These are phyloP conservation scores for Drosophila subobscura DNA, from an alignment of 1,140 invertebrate species.

Conservation along the genomic window DNA sequence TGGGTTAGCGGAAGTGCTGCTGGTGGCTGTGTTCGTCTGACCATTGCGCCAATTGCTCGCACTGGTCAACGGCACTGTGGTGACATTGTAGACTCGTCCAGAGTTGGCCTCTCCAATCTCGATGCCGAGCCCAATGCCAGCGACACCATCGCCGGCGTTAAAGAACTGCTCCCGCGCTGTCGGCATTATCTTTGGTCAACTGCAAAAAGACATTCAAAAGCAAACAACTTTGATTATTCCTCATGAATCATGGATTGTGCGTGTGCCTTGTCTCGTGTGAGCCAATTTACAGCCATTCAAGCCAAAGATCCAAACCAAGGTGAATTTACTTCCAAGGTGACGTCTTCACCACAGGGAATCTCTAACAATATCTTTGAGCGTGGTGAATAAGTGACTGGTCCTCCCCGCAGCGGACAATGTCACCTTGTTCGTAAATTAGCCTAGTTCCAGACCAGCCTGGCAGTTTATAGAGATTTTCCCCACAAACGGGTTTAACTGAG, in stretches of 20 bases:
- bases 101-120: constrained; percentile 52
- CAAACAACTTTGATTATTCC: background rate
- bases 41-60: constrained; percentile 48
- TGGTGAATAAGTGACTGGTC: background rate
- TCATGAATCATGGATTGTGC: constrained; percentile 20
- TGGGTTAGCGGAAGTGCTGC: background rate
- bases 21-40: constrained; percentile 24
- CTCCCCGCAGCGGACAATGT: no score
- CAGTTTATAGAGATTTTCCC: background rate
- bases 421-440: constrained; percentile 1
- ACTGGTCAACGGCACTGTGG: constrained; percentile 70
- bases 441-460: background rate
- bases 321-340: no score
- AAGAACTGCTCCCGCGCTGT: constrained; percentile 76
- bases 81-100: constrained; percentile 69
- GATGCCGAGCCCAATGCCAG: constrained; percentile 68
- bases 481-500: constrained; percentile 47
- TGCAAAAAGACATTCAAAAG: constrained; percentile 5
- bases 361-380: background rate
- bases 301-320: no score
- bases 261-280: constrained; percentile 25
- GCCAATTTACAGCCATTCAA: no score
- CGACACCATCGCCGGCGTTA: constrained; percentile 49
- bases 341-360: no score
- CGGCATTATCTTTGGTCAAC: constrained; percentile 61